A percentile compares a stretch with the other conserved stretches of the same genome.
Conservation (phyloP, 1,140 invertebrate genomes). For the Heliconius hermathena region DNA sequence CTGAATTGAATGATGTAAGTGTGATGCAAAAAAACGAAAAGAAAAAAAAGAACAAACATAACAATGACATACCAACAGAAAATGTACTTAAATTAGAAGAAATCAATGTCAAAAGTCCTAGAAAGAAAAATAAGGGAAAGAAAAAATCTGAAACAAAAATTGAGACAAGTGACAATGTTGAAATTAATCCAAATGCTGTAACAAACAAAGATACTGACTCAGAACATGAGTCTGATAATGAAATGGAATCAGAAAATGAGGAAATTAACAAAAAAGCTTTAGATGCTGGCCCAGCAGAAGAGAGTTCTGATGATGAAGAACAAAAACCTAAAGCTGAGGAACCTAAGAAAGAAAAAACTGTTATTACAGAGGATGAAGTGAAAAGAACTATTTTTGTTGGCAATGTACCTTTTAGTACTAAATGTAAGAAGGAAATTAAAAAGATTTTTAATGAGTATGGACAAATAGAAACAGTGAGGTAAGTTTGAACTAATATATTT, state of each 20-base stretch:
- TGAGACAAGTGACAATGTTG: slow-evolving; percentile 30
- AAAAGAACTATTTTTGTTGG: slow-evolving; percentile 86
- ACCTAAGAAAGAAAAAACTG: slow-evolving; percentile 34
- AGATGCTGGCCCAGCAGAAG: slow-evolving; percentile 44
- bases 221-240: slow-evolving; percentile 75
- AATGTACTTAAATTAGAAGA: neutral
- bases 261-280: slow-evolving; percentile 63
- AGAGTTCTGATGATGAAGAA: slow-evolving; percentile 66
- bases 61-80: neutral
- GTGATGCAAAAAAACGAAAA: slow-evolving; percentile 36
- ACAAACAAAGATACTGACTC: slow-evolving; percentile 70
- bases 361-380: slow-evolving; percentile 53
- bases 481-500: slow-evolving; percentile 22
- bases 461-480: slow-evolving; percentile 83
- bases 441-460: slow-evolving; percentile 85
- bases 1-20: slow-evolving; percentile 19
- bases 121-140: slow-evolving; percentile 36
- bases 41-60: slow-evolving; percentile 21
- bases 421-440: slow-evolving; percentile 80
- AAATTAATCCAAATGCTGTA: slow-evolving; percentile 71
- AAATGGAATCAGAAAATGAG: slow-evolving; percentile 71
- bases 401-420: slow-evolving; percentile 83
- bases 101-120: slow-evolving; percentile 14
- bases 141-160: slow-evolving; percentile 17
- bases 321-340: slow-evolving; percentile 37